Percentiles rank a stretch among this genome's conserved stretches.
These are phyloP conservation scores for Poeciliopsis retropinna DNA, from an alignment of 2,113 vertebrate species.

Conservation along the genomic window DNA sequence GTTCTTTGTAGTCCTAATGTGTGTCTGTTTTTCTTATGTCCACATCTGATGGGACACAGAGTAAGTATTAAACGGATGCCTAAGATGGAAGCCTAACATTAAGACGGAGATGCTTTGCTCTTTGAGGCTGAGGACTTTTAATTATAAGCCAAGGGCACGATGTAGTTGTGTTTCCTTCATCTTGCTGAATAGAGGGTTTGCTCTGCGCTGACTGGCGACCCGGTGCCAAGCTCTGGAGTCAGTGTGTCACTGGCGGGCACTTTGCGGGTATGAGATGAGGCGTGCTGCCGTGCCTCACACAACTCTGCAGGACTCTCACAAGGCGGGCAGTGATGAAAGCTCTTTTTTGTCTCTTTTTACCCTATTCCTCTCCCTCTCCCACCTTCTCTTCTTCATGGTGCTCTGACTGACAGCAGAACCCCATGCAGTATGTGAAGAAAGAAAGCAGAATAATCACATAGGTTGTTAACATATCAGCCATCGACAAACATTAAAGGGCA, in stretches of 20 bases:
- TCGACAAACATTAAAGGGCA: constrained; percentile 67
- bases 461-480: constrained; percentile 76
- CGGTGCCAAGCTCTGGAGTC: constrained; percentile 72
- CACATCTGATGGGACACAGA: constrained; percentile 72
- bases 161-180: constrained; percentile 71
- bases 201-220: constrained; percentile 64
- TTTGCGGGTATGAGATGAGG: constrained; percentile 65
- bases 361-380: constrained; percentile 18
- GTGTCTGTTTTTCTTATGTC: constrained; percentile 75
- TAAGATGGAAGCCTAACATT: constrained; percentile 77
- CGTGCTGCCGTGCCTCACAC: constrained; percentile 45
- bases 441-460: constrained; percentile 58
- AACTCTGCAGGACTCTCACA: constrained; percentile 57
- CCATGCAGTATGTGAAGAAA: constrained; percentile 57
- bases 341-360: constrained; percentile 49
- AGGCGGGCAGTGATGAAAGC: constrained; percentile 62
- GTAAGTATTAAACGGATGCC: constrained; percentile 74
- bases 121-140: constrained; percentile 78
- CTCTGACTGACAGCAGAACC: constrained; percentile 51
- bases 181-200: constrained; percentile 72
- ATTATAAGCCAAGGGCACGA: constrained; percentile 71
- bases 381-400: constrained; percentile 35
- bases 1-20: constrained; percentile 78
- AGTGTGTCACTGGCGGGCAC: constrained; percentile 58
- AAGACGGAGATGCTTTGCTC: constrained; percentile 73